A percentile compares a stretch with the other conserved stretches of the same genome.
phyloP scores from a whole-genome alignment of 1,140 invertebrate genomes.

The Pseudobourletiella spinata region DNA sequence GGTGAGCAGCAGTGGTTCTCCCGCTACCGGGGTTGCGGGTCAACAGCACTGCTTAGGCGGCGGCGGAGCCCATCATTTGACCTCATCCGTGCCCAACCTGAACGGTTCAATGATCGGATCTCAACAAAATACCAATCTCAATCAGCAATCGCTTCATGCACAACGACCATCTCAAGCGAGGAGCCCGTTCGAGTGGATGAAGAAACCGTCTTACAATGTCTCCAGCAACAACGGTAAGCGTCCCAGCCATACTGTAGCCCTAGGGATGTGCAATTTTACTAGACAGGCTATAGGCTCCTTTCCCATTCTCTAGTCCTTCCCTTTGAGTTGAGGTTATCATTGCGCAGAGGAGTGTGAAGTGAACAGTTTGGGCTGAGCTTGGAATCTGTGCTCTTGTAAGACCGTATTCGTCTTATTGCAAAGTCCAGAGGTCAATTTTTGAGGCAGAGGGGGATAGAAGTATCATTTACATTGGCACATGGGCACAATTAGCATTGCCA shows the following conservation, averaged over 20 bases:
- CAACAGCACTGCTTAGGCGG: constrained; percentile 28
- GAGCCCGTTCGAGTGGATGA: constrained; percentile 79
- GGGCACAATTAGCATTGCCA: no score
- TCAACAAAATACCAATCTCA: constrained; percentile 30
- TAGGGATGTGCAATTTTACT: neutral
- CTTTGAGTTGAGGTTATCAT: no score
- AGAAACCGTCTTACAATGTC: constrained; percentile 63
- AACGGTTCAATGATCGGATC: constrained; percentile 22
- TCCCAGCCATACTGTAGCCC: no score
- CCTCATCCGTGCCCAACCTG: constrained; percentile 11
- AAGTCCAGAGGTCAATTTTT: no score
- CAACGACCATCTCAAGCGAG: constrained; percentile 54
- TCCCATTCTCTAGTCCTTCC: no score
- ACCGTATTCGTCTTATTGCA: no score
- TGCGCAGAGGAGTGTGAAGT: no score
- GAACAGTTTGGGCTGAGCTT: no score
- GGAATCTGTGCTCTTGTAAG: no score
- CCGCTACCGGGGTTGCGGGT: constrained; percentile 17
- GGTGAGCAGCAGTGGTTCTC: constrained; percentile 31
- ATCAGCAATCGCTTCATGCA: constrained; percentile 26
- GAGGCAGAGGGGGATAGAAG: no score
- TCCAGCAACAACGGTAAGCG: constrained; percentile 57
- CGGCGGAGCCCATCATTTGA: constrained; percentile 11
- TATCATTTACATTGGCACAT: no score
- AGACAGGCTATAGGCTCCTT: no score